Evolutionary conservation across 2,888 invertebrate genomes (phyloP).

Genomic region (Limnephilus rhombicus): DNA sequence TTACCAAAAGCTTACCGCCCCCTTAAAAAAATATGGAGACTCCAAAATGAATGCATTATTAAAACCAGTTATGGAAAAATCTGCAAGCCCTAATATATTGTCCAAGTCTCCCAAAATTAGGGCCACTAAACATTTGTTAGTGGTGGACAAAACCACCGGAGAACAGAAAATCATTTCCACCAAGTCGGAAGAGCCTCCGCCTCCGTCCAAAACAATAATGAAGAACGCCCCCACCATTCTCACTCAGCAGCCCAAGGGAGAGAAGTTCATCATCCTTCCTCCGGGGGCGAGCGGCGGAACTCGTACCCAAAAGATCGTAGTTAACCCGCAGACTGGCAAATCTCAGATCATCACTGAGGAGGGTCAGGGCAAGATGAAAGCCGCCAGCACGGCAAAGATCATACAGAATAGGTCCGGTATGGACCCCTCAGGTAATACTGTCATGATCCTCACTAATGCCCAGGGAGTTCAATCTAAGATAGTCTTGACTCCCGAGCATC

Average conservation of each 20-base stretch:
- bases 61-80: slow-evolving; percentile 73
- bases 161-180: slow-evolving; percentile 75
- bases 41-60: slow-evolving; percentile 67
- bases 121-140: slow-evolving; percentile 74
- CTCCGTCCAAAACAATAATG: slow-evolving; percentile 32
- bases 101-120: slow-evolving; percentile 76
- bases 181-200: slow-evolving; percentile 37
- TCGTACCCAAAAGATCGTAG: slow-evolving; percentile 75
- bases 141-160: slow-evolving; percentile 75
- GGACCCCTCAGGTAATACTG: slow-evolving; percentile 73
- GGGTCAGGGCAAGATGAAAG: neutral
- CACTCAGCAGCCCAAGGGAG: slow-evolving; percentile 69
- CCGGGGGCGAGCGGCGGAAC: neutral
- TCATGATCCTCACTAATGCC: slow-evolving; percentile 82
- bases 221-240: slow-evolving; percentile 49
- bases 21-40: slow-evolving; percentile 58
- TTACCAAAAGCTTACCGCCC: neutral
- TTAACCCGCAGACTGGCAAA: slow-evolving; percentile 76
- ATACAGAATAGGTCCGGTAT: slow-evolving; percentile 61
- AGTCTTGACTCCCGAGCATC: slow-evolving; percentile 80
- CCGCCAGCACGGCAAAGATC: slow-evolving; percentile 56
- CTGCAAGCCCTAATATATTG: slow-evolving; percentile 75
- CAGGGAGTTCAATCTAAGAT: slow-evolving; percentile 80
- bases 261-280: slow-evolving; percentile 75
- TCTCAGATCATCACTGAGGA: slow-evolving; percentile 72